Percentiles rank a stretch among this genome's conserved stretches.
phyloP scores from a whole-genome alignment of 2,888 invertebrate genomes.

The Calameuta filiformis region DNA sequence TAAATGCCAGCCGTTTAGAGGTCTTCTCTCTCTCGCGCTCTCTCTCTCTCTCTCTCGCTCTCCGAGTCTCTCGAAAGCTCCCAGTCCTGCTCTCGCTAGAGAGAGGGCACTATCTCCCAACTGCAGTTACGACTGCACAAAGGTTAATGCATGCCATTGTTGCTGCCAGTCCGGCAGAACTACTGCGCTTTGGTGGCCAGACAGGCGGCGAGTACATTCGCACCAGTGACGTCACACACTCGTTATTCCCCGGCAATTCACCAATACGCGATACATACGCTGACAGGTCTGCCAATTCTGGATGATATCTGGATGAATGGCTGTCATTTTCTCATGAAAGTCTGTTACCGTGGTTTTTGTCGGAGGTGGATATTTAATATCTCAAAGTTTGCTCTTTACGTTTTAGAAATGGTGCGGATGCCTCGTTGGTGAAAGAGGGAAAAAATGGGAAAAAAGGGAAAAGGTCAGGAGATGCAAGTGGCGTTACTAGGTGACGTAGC shows the following conservation, averaged over 20 bases:
- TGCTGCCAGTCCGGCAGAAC: conserved; percentile 58
- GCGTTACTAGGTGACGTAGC: too few relatives aligned
- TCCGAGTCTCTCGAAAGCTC: conserved; percentile 6
- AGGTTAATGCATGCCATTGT: conserved; percentile 65
- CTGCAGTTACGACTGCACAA: conserved; percentile 65
- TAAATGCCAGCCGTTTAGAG: conserved; percentile 46
- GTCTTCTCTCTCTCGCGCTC: conserved; percentile 27
- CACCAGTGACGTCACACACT: conserved; percentile 27
- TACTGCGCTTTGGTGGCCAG: conserved; percentile 50
- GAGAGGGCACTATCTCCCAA: conserved; percentile 57
- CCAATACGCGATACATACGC: too few relatives aligned
- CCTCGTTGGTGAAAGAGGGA: too few relatives aligned
- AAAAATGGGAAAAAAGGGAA: too few relatives aligned
- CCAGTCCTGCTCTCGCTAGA: conserved; percentile 20
- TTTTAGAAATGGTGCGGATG: not conserved
- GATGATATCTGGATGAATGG: too few relatives aligned
- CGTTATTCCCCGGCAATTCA: not conserved
- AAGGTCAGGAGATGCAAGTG: too few relatives aligned
- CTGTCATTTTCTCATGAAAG: too few relatives aligned
- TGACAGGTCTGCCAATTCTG: too few relatives aligned
- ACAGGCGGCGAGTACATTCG: conserved; percentile 27
- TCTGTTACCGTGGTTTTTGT: too few relatives aligned
- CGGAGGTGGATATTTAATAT: too few relatives aligned
- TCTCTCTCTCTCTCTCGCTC: conserved; percentile 1
- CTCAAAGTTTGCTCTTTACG: conserved; percentile 6